Evolutionary conservation across 2,888 invertebrate species (phyloP).

Genomic region (Geophilus truncorum): DNA sequence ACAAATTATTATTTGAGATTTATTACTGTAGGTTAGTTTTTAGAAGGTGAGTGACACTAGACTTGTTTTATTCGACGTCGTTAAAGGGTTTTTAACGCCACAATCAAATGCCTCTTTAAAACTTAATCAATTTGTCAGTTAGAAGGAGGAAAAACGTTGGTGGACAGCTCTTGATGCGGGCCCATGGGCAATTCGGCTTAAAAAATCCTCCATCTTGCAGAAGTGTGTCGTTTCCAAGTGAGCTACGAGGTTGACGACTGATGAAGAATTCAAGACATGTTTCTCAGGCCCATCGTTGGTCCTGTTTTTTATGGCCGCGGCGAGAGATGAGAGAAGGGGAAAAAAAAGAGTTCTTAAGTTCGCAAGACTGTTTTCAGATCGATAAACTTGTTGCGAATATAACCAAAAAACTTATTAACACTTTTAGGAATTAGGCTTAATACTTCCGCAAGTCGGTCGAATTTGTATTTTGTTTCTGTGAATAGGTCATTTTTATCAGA

Average conservation of each 20-base stretch:
- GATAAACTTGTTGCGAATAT: background rate
- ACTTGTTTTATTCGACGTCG: too few relatives aligned
- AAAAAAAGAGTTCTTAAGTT: background rate
- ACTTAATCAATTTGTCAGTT: slow-evolving; percentile 10
- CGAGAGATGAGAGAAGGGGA: background rate
- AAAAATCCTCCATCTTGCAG: background rate
- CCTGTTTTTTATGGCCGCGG: background rate
- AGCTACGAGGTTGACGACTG: background rate
- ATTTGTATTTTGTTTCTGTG: too few relatives aligned
- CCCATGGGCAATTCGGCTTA: background rate
- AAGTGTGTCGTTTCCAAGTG: background rate
- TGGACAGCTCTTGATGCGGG: background rate
- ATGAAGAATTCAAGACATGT: slow-evolving; percentile 10
- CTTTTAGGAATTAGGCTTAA: background rate
- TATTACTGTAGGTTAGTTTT: too few relatives aligned
- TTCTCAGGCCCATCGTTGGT: background rate
- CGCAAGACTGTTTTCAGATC: background rate
- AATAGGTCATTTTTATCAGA: too few relatives aligned
- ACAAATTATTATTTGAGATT: too few relatives aligned
- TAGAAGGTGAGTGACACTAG: too few relatives aligned
- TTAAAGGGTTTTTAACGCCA: background rate
- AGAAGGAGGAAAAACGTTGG: background rate
- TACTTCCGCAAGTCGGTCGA: background rate
- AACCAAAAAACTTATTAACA: background rate
- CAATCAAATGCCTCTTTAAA: background rate